These are phyloP conservation scores for Arctopsyche grandis DNA, from an alignment of 1,140 invertebrate genomes.

Conservation along the genomic window DNA sequence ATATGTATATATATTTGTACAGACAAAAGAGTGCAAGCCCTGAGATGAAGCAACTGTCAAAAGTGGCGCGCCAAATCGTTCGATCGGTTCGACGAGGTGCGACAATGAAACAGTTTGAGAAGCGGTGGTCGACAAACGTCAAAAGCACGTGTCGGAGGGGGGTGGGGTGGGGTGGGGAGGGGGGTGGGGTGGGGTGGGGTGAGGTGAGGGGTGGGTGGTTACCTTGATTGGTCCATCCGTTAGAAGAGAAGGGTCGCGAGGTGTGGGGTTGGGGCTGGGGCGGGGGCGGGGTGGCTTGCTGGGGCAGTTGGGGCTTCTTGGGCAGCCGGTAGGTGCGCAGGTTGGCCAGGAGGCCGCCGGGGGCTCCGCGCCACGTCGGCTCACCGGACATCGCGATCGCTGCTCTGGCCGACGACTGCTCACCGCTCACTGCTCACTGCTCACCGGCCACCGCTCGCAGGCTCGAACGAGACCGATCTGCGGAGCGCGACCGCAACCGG, in stretches of 20 bases:
- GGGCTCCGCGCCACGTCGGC: slow-evolving; percentile 24
- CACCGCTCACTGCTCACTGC: too few relatives aligned
- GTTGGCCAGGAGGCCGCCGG: slow-evolving; percentile 62
- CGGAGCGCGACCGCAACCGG: background rate
- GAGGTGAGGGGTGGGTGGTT: background rate
- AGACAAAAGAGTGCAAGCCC: too few relatives aligned
- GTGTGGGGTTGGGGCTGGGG: background rate
- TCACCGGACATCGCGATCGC: slow-evolving; percentile 17
- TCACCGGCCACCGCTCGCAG: too few relatives aligned
- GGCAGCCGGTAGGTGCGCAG: slow-evolving; percentile 66
- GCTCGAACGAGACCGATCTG: background rate
- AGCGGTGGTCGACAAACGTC: slow-evolving; percentile 36
- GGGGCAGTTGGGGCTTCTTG: slow-evolving; percentile 45
- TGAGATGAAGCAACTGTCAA: background rate
- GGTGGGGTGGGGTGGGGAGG: background rate
- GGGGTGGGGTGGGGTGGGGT: background rate
- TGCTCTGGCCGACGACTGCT: background rate
- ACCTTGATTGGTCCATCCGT: background rate
- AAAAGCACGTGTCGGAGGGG: slow-evolving; percentile 53
- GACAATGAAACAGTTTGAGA: slow-evolving; percentile 14
- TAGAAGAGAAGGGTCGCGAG: background rate
- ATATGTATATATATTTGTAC: too few relatives aligned
- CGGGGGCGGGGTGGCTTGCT: background rate
- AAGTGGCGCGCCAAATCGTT: background rate
- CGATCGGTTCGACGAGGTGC: background rate